Conservation (phyloP, 2,797 vertebrate genomes). For the Astyanax mexicanus region DNA sequence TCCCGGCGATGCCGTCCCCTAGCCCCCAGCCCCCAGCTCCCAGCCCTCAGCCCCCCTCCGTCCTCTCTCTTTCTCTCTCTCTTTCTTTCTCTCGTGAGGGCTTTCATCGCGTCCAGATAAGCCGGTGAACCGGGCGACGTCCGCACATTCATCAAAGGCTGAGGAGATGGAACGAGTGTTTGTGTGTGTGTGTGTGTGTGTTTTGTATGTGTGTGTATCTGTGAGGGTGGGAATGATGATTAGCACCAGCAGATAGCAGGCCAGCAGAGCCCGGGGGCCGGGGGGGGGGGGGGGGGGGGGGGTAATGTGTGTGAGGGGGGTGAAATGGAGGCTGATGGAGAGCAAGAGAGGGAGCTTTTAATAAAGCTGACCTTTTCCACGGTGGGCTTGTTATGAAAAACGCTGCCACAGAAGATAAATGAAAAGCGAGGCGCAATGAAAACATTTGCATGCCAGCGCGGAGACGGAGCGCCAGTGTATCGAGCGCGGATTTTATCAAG, state of each 20-base stretch:
- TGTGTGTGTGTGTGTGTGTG: conserved; percentile 46
- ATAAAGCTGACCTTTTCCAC: conserved; percentile 65
- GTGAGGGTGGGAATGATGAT: conserved; percentile 59
- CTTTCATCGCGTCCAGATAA: conserved; percentile 62
- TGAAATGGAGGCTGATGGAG: conserved; percentile 14
- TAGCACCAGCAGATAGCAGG: conserved; percentile 57
- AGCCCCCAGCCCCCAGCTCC: no score
- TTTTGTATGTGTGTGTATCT: conserved; percentile 42
- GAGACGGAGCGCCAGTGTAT: conserved; percentile 3
- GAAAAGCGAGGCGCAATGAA: conserved; percentile 40
- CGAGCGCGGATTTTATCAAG: conserved; percentile 12
- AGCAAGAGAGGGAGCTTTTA: conserved; percentile 48
- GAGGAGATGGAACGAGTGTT: conserved; percentile 19
- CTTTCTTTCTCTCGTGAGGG: conserved; percentile 55
- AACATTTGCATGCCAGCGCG: conserved; percentile 35
- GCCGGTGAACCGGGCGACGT: conserved; percentile 40
- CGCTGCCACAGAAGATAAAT: conserved; percentile 44
- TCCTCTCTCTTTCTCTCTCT: no score
- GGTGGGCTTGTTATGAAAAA: conserved; percentile 52
- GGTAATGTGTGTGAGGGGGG: no score
- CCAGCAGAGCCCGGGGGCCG: conserved; percentile 38
- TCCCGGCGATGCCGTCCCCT: conserved; percentile 23
- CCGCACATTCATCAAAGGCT: conserved; percentile 59
- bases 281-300: neutral
- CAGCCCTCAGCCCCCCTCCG: no score